These are phyloP conservation scores for Drosophila paramelanica DNA, from an alignment of 2,888 invertebrate genomes.

Conservation along the genomic window DNA sequence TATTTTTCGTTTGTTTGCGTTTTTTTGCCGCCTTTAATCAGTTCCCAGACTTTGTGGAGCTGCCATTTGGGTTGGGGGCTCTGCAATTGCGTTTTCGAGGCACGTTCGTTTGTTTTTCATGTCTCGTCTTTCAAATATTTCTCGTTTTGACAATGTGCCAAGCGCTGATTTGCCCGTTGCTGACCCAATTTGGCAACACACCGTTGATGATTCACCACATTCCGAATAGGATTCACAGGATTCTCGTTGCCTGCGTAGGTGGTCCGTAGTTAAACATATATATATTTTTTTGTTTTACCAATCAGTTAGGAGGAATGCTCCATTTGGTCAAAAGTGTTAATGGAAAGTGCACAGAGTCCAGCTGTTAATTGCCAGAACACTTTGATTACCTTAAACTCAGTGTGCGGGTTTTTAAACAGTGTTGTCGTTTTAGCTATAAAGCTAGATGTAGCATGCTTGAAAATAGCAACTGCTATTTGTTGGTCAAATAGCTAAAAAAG, in stretches of 20 bases:
- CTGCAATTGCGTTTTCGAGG: slow-evolving; percentile 43
- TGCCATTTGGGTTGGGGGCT: slow-evolving; percentile 17
- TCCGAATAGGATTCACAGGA: slow-evolving; percentile 18
- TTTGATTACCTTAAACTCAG: slow-evolving; percentile 18
- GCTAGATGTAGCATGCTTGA: not conserved
- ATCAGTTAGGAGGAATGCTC: slow-evolving; percentile 13
- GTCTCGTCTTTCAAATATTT: slow-evolving; percentile 34
- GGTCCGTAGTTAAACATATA: not conserved
- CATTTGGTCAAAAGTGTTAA: slow-evolving; percentile 41
- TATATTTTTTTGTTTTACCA: slow-evolving; percentile 2
- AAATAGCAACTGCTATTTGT: not conserved
- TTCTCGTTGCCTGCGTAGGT: slow-evolving; percentile 1
- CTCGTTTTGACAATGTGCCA: slow-evolving; percentile 64
- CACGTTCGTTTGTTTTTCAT: slow-evolving; percentile 51
- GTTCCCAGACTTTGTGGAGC: slow-evolving; percentile 52
- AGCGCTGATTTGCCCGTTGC: slow-evolving; percentile 11
- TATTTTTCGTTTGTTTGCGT: slow-evolving; percentile 2
- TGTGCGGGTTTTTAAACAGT: not conserved
- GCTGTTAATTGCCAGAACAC: slow-evolving; percentile 42
- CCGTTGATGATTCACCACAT: slow-evolving; percentile 21
- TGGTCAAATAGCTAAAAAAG: too few relatives aligned
- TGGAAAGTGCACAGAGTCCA: slow-evolving; percentile 22
- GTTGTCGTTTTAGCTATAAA: not conserved
- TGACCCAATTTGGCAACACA: slow-evolving; percentile 46
- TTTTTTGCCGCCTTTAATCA: slow-evolving; percentile 5